Base-by-base conservation (phyloP, 2,113 vertebrate genomes). In the Epinephelus moara region DNA sequence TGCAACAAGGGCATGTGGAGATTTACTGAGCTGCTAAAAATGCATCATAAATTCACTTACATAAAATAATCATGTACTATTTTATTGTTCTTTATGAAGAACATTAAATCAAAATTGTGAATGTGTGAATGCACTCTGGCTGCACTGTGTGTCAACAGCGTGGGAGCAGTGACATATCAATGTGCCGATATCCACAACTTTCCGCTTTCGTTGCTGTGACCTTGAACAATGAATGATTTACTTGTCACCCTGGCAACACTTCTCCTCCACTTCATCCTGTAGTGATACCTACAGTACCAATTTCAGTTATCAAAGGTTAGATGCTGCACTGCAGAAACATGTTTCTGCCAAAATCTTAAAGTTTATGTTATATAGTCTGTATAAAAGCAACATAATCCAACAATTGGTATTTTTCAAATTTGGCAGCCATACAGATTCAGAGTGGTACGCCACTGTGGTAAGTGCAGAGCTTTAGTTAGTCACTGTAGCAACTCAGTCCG, bases 171-270 rank as follows among this genome's bases (percentile, higher is more conserved):
- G 45, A 69, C 49, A 57, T 45, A 82, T 64, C 61, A 70, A 64
- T 60, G 23, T 12, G 30, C 45, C 21, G 9, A 79, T 70, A 72
- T 66, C 27, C 15, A 76, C 52, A 75, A 53, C 50, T 69, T 67
- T 19, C 17, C 0, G 2, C 74, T 78, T 75, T 21, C 47, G 57
- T 57, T 70, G 40, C 23, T 13, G 55, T 50, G 67, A 87, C 82
- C 69, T 64, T 83, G 73, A 40, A 42, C 75, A 56, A 50, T 3
- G 52, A 77, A 33, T 0, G 10, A 78, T 42, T 61, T 45, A 68
- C 66, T 61, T 56, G 79, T 85, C 33, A 21, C 73, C 76, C 49
- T 75, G 62, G 82, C 70, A 87, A 89, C 89, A 80, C 68, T 7
- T 37, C 33, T 75, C 62, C 72, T 70, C 70, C 75, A 60, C 63